These are phyloP conservation scores for Toxotes chatareus DNA, from an alignment of 2,113 vertebrate species.

Conservation along the genomic window DNA sequence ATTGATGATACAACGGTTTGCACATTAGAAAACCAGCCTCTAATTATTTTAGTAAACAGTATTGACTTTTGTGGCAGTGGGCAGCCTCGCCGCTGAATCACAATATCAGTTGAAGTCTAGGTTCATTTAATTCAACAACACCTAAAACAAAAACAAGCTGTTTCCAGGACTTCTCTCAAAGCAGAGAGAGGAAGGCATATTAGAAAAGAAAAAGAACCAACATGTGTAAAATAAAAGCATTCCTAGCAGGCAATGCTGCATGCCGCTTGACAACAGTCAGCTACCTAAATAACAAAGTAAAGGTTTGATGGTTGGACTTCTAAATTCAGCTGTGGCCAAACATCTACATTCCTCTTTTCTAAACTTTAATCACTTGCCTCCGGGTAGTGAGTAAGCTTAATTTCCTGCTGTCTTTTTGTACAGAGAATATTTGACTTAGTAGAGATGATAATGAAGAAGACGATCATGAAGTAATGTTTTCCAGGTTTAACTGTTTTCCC, in stretches of 20 bases:
- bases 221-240: background rate
- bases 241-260: too few species aligned
- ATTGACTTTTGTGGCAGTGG: slow-evolving; percentile 46
- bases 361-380: background rate
- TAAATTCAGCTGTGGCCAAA: background rate
- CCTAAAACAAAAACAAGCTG: slow-evolving; percentile 6
- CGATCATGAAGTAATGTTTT: background rate
- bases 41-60: slow-evolving; percentile 58
- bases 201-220: background rate
- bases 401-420: slow-evolving; percentile 15
- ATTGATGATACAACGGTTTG: slow-evolving; percentile 40
- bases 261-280: background rate
- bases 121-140: slow-evolving; percentile 49
- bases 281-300: background rate
- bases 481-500: background rate
- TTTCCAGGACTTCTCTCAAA: slow-evolving; percentile 3
- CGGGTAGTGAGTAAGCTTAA: slow-evolving; percentile 2
- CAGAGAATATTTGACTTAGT: background rate
- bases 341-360: background rate
- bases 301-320: background rate
- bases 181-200: background rate
- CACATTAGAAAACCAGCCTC: slow-evolving; percentile 36
- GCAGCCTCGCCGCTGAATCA: slow-evolving; percentile 46
- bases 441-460: slow-evolving; percentile 15
- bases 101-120: slow-evolving; percentile 44